Evolutionary conservation across 2,888 invertebrate genomes (phyloP).

Genomic region (Aphidius colemani): DNA sequence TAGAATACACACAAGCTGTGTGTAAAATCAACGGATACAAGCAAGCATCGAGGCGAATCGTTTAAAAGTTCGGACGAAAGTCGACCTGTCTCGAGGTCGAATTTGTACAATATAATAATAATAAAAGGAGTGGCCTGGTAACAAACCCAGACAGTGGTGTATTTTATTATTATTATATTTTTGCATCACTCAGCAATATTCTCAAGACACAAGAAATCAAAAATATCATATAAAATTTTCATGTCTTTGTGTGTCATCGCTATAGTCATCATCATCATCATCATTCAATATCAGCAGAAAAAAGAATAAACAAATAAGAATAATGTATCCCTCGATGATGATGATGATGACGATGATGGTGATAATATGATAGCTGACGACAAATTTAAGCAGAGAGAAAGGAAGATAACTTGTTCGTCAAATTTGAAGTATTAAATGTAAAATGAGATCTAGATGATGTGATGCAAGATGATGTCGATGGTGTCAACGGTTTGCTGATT

Average conservation of each 20-base stretch:
- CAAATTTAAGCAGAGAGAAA: no score
- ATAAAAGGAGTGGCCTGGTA: constrained; percentile 40
- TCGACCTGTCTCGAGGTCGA: constrained; percentile 40
- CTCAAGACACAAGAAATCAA: not conserved
- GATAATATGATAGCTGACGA: no score
- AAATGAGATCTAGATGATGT: no score
- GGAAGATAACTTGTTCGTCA: no score
- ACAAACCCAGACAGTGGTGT: constrained; percentile 33
- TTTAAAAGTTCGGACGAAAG: constrained; percentile 31
- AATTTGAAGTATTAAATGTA: no score
- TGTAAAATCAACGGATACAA: constrained; percentile 8
- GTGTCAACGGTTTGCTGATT: no score
- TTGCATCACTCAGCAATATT: not conserved
- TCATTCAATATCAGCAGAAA: constrained; percentile 3
- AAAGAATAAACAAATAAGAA: no score
- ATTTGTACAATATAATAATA: constrained; percentile 16
- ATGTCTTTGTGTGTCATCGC: not conserved
- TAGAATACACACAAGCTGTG: no score
- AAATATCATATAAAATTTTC: not conserved
- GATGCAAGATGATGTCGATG: no score
- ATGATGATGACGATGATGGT: no score
- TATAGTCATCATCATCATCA: constrained; percentile 32
- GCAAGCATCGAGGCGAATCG: constrained; percentile 29
- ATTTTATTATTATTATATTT: constrained; percentile 1
- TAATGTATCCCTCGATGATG: no score